Evolutionary conservation across 2,888 invertebrate species (phyloP).

Genomic region (Sipha maydis): DNA sequence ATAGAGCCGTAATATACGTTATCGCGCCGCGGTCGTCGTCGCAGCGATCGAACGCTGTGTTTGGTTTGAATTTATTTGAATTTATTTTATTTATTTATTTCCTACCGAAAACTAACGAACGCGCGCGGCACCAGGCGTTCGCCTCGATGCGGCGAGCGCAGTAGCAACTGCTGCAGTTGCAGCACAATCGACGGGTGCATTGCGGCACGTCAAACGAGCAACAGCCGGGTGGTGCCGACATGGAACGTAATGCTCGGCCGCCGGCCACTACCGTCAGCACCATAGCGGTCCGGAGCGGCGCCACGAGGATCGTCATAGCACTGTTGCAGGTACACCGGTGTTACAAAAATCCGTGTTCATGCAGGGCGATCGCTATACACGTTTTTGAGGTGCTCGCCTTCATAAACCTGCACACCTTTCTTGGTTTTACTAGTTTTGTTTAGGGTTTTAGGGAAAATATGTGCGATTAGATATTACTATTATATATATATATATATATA

Average conservation of each 20-base stretch:
- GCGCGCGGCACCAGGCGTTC: not conserved
- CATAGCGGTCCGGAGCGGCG: slow-evolving; percentile 87
- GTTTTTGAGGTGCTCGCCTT: not conserved
- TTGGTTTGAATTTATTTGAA: not conserved
- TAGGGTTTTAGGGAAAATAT: too few species aligned
- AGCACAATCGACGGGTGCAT: not conserved
- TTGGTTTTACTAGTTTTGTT: too few species aligned
- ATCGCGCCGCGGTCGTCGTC: not conserved
- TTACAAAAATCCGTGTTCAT: too few species aligned
- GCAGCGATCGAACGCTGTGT: too few species aligned
- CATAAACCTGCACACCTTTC: too few species aligned
- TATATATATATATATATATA: too few species aligned
- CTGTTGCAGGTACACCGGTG: slow-evolving; percentile 78
- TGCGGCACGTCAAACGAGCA: not conserved
- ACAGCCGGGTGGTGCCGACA: not conserved
- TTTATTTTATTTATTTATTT: not conserved
- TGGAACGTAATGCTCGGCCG: slow-evolving; percentile 64
- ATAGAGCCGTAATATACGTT: not conserved
- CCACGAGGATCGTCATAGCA: slow-evolving; percentile 85
- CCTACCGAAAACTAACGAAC: not conserved
- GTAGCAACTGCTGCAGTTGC: not conserved
- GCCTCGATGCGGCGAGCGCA: not conserved
- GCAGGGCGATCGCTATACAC: not conserved
- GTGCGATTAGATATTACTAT: too few species aligned
- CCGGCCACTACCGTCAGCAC: slow-evolving; percentile 88